These are phyloP conservation scores for Atherinomorus stipes DNA, from an alignment of 2,113 vertebrate species.

Conservation along the genomic window DNA sequence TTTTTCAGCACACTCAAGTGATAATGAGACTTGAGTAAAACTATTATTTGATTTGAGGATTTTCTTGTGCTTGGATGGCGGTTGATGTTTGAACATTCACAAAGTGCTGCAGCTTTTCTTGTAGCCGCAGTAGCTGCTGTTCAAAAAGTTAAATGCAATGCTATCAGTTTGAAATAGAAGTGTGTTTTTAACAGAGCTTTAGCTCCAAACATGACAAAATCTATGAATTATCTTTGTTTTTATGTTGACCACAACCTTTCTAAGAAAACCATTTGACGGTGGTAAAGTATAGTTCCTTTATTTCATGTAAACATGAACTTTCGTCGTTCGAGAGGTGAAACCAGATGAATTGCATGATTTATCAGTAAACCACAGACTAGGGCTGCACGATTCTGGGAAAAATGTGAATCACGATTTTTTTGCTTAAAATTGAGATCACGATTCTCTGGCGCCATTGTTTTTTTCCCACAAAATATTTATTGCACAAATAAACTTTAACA, in stretches of 20 bases:
- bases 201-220: not conserved
- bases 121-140: not conserved
- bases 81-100: not conserved
- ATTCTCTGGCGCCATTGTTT: too few relatives aligned
- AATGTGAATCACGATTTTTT: too few relatives aligned
- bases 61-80: not conserved
- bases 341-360: constrained; percentile 47
- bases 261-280: not conserved
- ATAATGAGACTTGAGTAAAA: not conserved
- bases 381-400: too few relatives aligned
- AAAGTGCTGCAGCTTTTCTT: not conserved
- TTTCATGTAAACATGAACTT: constrained; percentile 48
- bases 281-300: constrained; percentile 12
- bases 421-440: too few relatives aligned
- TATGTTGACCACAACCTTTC: constrained; percentile 14
- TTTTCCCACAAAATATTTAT: too few relatives aligned
- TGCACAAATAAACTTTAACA: too few relatives aligned
- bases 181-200: too few relatives aligned
- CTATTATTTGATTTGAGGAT: not conserved
- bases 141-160: not conserved
- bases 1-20: not conserved
- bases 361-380: constrained; percentile 40
- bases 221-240: constrained; percentile 4
- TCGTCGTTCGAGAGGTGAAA: constrained; percentile 36
- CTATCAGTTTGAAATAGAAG: not conserved